Base-by-base conservation (phyloP, 2,797 vertebrate genomes). In the Natrix natrix region DNA sequence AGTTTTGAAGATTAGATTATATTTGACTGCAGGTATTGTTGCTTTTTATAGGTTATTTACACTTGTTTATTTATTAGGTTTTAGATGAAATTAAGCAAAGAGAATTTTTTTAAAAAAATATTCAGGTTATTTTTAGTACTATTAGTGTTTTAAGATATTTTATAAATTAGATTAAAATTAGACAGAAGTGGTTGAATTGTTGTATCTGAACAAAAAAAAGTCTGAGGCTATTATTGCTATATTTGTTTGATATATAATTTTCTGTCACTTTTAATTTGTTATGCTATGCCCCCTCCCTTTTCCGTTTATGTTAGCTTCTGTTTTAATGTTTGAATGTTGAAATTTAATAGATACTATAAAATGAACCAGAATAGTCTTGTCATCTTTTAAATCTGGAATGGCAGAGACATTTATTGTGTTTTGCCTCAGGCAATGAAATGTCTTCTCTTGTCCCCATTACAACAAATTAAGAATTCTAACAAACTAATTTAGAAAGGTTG, bases 321-420 rank as follows among this genome's bases (percentile, higher is more conserved):
- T 69, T 32, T 69, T 32, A 69, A 32, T 32, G n/a, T 32, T 32
- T 69, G n/a, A 69, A 69, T 32, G 66, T 69, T 69, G 66, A 69
- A 69, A 69, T 69, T 69, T 69, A 69, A 69, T 69, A 69, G 66
- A 69, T 69, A 69, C 66, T 69, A 69, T 69, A 69, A 69, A 69
- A 32, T 17, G 66, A 69, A 69, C 66, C 66, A 32, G 14, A 17
- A 69, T 32, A 78, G 14, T 78, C 69, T 43, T 78, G 16, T 78
- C 69, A 78, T 78, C 69, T 78, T 78, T 57, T 90, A 94, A 87
- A 91, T 92, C n/a, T 94, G 87, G 37, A 57, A 91, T 83, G 5
- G 32, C 69, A 78, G 69, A 43, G 16, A 10, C 32, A 78, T 78
- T 78, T 78, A 20, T 43, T 43, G 69, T 78, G 69, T 20, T 78